Evolutionary conservation across 2,888 invertebrate species (phyloP), one percentile per base, ranked within the genome.

Genomic region (Caenorhabditis doughertyi): DNA sequence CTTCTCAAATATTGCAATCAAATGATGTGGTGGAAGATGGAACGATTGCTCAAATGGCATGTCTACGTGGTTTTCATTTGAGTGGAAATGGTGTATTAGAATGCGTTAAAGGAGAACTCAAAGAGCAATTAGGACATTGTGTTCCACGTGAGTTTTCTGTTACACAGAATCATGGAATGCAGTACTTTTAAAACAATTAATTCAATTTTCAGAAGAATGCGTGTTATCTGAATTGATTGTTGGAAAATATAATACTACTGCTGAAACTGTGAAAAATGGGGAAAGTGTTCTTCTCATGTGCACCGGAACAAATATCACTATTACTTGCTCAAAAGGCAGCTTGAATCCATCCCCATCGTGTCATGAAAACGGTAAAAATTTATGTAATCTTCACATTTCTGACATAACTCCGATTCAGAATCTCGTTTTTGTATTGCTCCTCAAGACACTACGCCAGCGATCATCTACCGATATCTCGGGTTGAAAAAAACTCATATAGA

Each of bases 1-100:
- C 85, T 39, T 85, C 89, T 13, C 86, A 90, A 85, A 91, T 92
- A 18, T 53, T 90, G 8, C 89, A 90, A 60, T 85, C 89, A 4
- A 90, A 90, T 35, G 89, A 87, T 32, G 71, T 83, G 0, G 83
- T 92, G 8, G 83, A 83, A 25, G 85, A 91, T 77, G 87, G 88
- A 8, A 80, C 85, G 8, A 76, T 74, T n/a, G 89, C 88, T 23
- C 83, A 84, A 27, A 85, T 87, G 85, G 84, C 84, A 13, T 87
- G 84, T 72, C 42, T 87, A 0, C 42, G 87, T 16, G 87, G 87
- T 13, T 87, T 84, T 29, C 84, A 85, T 55, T 73, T 87, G 21
- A 80, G 47, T 29, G 84, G 90, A 21, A 85, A 89, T 18, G 84
- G 81, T 0, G 77, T 87, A 25, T 60, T 89, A 25, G 87, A 89